These are phyloP conservation scores for Dinoponera quadriceps DNA, from an alignment of 1,140 invertebrate genomes.

Conservation along the genomic window DNA sequence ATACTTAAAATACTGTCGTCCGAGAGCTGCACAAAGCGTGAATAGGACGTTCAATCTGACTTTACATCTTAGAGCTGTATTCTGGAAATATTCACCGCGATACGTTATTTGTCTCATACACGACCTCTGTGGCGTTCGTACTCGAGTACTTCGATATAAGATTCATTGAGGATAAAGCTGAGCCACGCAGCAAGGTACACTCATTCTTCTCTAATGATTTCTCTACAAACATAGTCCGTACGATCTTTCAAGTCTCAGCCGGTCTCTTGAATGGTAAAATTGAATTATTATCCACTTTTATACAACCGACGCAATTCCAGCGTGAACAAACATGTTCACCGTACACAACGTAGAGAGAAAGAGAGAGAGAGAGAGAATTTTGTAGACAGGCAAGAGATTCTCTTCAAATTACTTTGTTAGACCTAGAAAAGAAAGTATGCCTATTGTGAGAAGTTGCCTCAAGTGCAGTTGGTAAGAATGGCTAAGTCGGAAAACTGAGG, in stretches of 20 bases:
- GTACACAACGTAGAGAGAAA: constrained; percentile 8
- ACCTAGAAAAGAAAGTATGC: constrained; percentile 77
- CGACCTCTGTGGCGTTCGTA: constrained; percentile 3
- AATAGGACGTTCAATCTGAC: constrained; percentile 71
- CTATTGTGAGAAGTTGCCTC: constrained; percentile 46
- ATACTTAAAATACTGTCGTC: constrained; percentile 77
- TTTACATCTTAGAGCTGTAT: constrained; percentile 66
- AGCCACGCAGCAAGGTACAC: constrained; percentile 8
- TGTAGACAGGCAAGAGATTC: constrained; percentile 69
- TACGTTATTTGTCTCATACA: constrained; percentile 55
- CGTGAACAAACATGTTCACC: constrained; percentile 60
- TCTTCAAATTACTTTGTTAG: constrained; percentile 81
- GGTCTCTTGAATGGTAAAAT: constrained; percentile 21
- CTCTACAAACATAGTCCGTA: neutral
- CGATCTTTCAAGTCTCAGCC: constrained; percentile 41
- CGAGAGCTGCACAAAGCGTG: constrained; percentile 71
- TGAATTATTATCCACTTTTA: constrained; percentile 17
- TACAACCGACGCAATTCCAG: constrained; percentile 33
- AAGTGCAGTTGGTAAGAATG: constrained; percentile 32
- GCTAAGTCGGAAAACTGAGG: constrained; percentile 15
- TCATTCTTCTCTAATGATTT: constrained; percentile 26
- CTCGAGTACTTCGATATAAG: constrained; percentile 34
- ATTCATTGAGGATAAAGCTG: constrained; percentile 40
- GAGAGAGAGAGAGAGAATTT: constrained; percentile 49
- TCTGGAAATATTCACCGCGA: constrained; percentile 68